phyloP scores from a whole-genome alignment of 2,113 vertebrate species.

The Salvelinus namaycush region DNA sequence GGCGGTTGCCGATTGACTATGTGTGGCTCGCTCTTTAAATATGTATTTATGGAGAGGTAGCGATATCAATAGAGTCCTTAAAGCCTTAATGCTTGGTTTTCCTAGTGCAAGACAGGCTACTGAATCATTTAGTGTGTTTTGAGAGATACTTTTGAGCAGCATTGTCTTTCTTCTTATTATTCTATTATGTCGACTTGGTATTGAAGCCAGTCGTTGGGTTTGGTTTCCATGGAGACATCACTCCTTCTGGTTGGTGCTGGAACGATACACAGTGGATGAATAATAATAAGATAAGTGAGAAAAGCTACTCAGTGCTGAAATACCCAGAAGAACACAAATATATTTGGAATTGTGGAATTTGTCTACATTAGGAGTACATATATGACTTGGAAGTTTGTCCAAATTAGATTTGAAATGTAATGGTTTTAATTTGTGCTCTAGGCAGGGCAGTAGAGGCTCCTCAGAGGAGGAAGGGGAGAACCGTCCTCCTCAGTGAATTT shows the following conservation, averaged over 20 bases:
- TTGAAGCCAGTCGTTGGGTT: constrained; percentile 31
- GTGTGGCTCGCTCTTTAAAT: neutral
- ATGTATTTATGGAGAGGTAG: constrained; percentile 18
- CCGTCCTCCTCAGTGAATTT: too few relatives aligned
- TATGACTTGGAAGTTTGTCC: constrained; percentile 28
- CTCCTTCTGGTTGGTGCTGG: constrained; percentile 8
- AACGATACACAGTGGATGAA: constrained; percentile 11
- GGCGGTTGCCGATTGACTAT: neutral
- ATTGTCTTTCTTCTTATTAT: constrained; percentile 33
- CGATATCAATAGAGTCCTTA: constrained; percentile 17
- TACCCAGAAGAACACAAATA: neutral
- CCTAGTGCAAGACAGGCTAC: constrained; percentile 15
- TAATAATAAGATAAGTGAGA: neutral
- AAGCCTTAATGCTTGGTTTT: constrained; percentile 32
- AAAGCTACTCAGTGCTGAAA: neutral
- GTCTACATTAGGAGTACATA: constrained; percentile 23
- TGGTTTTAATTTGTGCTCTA: constrained; percentile 31
- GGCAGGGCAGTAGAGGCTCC: neutral
- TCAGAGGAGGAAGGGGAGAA: too few relatives aligned
- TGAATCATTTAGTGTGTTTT: constrained; percentile 26
- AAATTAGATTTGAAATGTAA: constrained; percentile 12
- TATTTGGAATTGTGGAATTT: constrained; percentile 9
- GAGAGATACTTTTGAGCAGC: constrained; percentile 33
- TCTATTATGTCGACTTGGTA: constrained; percentile 28
- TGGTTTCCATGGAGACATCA: constrained; percentile 57